A percentile compares a stretch with the other conserved stretches of the same genome.
These are phyloP conservation scores for Drosophila pseudotalamancana DNA, from an alignment of 2,888 invertebrate species.

Conservation along the genomic window DNA sequence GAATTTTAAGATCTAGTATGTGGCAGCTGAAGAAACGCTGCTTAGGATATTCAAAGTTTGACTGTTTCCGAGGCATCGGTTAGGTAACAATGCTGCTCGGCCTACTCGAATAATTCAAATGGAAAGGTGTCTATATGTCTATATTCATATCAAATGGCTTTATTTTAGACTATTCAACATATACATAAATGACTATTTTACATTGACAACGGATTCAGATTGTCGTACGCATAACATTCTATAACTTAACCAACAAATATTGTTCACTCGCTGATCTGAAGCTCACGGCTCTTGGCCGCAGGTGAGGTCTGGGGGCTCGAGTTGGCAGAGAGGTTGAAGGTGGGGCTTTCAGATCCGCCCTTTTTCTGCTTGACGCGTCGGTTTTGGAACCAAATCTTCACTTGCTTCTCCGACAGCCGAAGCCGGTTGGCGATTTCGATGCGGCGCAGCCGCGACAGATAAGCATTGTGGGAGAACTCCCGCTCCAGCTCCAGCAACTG, in stretches of 20 bases:
- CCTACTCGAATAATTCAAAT: background rate
- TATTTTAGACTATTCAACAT: constrained; percentile 19
- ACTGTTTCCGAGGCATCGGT: too few species aligned
- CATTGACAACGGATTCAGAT: constrained; percentile 2
- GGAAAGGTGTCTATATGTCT: background rate
- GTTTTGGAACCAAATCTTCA: constrained; percentile 97
- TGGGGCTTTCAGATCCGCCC: constrained; percentile 88
- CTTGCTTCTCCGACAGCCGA: constrained; percentile 96
- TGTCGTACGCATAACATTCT: constrained; percentile 47
- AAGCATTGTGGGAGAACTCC: constrained; percentile 95
- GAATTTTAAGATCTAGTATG: too few species aligned
- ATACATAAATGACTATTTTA: constrained; percentile 12
- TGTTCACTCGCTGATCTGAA: constrained; percentile 48
- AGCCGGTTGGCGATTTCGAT: constrained; percentile 97
- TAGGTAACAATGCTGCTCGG: background rate
- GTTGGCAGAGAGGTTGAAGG: constrained; percentile 71
- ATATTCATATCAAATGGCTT: background rate
- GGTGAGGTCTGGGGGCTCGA: constrained; percentile 63
- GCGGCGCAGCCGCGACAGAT: constrained; percentile 93
- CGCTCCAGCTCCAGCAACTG: constrained; percentile 94
- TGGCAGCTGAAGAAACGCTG: too few species aligned
- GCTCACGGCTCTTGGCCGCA: constrained; percentile 32
- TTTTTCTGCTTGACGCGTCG: constrained; percentile 97
- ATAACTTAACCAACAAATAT: background rate
- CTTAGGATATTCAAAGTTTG: too few species aligned